These are phyloP conservation scores for Clarias gariepinus DNA, from an alignment of 2,113 vertebrate genomes.

Conservation along the genomic window DNA sequence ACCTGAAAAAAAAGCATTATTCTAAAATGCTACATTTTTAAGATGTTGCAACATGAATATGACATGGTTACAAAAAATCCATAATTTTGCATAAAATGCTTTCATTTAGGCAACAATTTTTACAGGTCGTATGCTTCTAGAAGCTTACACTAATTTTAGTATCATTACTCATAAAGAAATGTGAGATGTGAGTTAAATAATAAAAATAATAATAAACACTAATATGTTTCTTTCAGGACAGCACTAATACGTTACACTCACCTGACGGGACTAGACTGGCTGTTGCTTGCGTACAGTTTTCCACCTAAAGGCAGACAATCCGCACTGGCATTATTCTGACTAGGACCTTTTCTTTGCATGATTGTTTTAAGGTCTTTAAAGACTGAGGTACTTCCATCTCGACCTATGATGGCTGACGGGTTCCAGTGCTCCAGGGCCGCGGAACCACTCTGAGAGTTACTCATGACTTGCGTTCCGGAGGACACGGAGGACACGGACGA, in stretches of 20 bases:
- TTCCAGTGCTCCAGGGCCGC: slow-evolving; percentile 72
- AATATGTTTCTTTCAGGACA: neutral
- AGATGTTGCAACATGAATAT: too few species aligned
- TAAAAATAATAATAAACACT: neutral
- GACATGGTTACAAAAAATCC: too few species aligned
- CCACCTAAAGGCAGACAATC: slow-evolving; percentile 58
- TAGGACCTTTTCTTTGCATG: slow-evolving; percentile 69
- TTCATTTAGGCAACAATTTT: too few species aligned
- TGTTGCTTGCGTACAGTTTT: slow-evolving; percentile 64
- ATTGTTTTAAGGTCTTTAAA: slow-evolving; percentile 78
- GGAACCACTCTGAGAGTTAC: slow-evolving; percentile 47
- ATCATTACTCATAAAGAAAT: too few species aligned
- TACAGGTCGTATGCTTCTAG: too few species aligned
- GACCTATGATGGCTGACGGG: slow-evolving; percentile 69
- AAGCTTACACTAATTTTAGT: too few species aligned
- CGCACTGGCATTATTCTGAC: slow-evolving; percentile 61
- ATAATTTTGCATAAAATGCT: too few species aligned
- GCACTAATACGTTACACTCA: neutral
- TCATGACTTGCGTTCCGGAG: slow-evolving; percentile 61
- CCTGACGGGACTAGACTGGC: slow-evolving; percentile 78
- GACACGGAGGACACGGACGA: slow-evolving; percentile 73
- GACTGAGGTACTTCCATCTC: slow-evolving; percentile 77
- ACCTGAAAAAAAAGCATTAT: too few species aligned
- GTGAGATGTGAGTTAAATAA: neutral
- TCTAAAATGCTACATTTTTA: too few species aligned